These are phyloP conservation scores for Popillia japonica DNA, from an alignment of 1,140 invertebrate species.

Conservation along the genomic window DNA sequence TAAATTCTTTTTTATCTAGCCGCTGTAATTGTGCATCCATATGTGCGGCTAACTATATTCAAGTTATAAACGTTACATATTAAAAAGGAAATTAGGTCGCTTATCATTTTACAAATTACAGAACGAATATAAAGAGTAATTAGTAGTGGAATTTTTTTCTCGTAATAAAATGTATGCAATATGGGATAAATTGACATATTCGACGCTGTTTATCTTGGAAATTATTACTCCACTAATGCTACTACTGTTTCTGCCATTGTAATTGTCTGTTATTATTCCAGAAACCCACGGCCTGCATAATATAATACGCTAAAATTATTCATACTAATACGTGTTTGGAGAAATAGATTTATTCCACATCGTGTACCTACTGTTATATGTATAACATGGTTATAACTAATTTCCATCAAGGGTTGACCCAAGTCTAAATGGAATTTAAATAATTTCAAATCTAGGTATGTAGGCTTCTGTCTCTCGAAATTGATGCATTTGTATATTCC, in stretches of 20 bases:
- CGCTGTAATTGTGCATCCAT: conserved; percentile 1
- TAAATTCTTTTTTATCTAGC: not conserved
- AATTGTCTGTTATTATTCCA: conserved; percentile 30
- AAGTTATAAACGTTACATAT: not conserved
- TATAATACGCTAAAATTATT: conserved; percentile 33
- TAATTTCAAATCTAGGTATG: not conserved
- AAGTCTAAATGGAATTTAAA: conserved; percentile 22
- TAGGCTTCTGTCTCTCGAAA: not conserved
- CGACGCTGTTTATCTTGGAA: not conserved
- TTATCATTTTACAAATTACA: not conserved
- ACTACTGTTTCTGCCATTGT: conserved; percentile 6
- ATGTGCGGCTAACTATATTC: not conserved
- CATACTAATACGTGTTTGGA: conserved; percentile 33
- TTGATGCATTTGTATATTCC: not conserved
- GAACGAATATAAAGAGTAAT: not conserved
- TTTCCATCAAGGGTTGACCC: conserved; percentile 32
- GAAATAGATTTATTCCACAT: conserved; percentile 28
- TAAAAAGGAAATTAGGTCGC: not conserved
- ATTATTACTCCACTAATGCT: not conserved
- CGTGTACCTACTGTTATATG: conserved; percentile 10
- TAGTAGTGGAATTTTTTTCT: not conserved
- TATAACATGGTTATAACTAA: conserved; percentile 25
- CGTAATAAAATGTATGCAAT: not conserved
- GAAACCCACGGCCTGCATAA: conserved; percentile 10
- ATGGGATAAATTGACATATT: not conserved